Evolutionary conservation across 37 sponge, comb jelly and placozoan species (phyloP).

Genomic region (Dysidea cf. avara): DNA sequence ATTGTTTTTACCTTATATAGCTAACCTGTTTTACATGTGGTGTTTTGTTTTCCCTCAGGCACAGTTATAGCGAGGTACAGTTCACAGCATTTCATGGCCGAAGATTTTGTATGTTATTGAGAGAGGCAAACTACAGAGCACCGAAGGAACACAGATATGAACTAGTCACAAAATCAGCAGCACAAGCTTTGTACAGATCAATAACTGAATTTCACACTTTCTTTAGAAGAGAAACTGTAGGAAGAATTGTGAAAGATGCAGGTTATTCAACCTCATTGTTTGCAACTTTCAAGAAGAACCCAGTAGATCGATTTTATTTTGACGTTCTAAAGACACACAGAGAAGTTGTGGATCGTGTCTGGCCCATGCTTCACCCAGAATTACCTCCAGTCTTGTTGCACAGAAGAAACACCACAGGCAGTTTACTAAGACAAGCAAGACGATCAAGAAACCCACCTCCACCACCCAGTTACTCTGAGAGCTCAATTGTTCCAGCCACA

Average conservation of each 20-base stretch:
- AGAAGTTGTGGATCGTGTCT: conserved; percentile 64
- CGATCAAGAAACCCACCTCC: not conserved
- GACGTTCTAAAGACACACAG: conserved; percentile 72
- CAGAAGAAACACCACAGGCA: no score
- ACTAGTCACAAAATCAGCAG: conserved; percentile 46
- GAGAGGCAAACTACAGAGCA: conserved; percentile 1
- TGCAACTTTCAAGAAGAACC: conserved; percentile 52
- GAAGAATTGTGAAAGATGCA: conserved; percentile 59
- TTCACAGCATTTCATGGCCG: conserved; percentile 74
- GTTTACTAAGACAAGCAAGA: not conserved
- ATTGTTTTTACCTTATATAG: no score
- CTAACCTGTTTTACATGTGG: no score
- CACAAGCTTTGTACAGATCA: conserved; percentile 72
- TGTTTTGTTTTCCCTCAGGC: conserved; percentile 31
- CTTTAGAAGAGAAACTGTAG: conserved; percentile 64
- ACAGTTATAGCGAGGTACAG: conserved; percentile 51
- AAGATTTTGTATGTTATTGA: conserved; percentile 59
- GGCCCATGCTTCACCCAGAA: conserved; percentile 48
- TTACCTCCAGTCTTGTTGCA: not conserved
- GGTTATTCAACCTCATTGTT: conserved; percentile 71
- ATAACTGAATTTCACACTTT: conserved; percentile 84
- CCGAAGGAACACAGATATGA: conserved; percentile 34
- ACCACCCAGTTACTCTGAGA: not conserved
- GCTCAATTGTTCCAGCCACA: not conserved
- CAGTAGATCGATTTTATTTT: conserved; percentile 73